Evolutionary conservation across 92 coral and sea anemone species (phyloP), one percentile per base, ranked within the genome.

Genomic region (Porites evermanni): DNA sequence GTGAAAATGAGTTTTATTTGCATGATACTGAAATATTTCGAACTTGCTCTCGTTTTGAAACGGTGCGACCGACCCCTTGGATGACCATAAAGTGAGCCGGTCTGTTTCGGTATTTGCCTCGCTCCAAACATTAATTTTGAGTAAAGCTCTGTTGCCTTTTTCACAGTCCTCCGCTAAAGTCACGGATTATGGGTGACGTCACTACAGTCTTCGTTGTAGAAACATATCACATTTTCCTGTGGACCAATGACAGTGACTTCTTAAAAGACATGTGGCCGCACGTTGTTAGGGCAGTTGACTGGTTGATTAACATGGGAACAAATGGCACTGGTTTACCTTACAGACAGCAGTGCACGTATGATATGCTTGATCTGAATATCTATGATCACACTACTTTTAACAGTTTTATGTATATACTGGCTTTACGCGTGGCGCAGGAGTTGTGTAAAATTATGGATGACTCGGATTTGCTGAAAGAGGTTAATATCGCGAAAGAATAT

Each of bases 121-220:
- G 5, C 47, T 38, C 47, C 47, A 38, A 38, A 4, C 47, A 38
- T 38, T 38, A 38, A 4, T 12, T 56, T 8, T 11, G 2, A 56
- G 61, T 56, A 38, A 38, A 38, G 47, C 16, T 16, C 14, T 1
- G 18, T 26, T 73, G 8, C 76, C 53, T 4, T 24, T 24, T 75
- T 0, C 64, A 59, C 9, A 85, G 88, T 77, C 77, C 38, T 50
- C 88, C 88, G 19, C 77, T 77, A 51, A 67, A 13, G 67, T 76
- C 66, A n/a, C 83, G 88, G 1, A 58, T 85, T 60, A 85, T 85
- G 88, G 88, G 88, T 53, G 88, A 85, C 77, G 88, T 85, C 47
- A 85, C 88, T 11, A 76, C 88, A 21, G 82, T 85, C 3, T 85
- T 85, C 50, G 23, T 85, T 7, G 26, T 56, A 67, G 88, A 85